These are phyloP conservation scores for Enteromius radiatus DNA, from an alignment of 2,797 vertebrate genomes.

Conservation along the genomic window DNA sequence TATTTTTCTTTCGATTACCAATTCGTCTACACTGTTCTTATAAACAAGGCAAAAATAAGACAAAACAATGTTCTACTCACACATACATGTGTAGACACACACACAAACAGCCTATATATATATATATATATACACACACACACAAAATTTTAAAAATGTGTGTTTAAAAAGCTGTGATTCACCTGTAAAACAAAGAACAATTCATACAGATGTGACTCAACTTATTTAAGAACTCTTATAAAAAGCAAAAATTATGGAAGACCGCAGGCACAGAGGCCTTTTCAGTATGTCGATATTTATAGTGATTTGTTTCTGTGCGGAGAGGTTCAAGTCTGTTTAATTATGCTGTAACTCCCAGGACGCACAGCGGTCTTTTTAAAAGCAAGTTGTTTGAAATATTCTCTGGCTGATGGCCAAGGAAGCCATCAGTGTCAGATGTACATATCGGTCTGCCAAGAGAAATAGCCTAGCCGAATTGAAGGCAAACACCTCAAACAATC, in stretches of 20 bases:
- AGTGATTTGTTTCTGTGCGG: conserved; percentile 44
- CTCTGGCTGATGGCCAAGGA: conserved; percentile 46
- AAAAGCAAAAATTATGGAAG: not conserved
- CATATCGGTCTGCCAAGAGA: conserved; percentile 43
- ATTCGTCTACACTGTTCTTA: not conserved
- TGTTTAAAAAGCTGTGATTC: no score
- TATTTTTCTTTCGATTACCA: not conserved
- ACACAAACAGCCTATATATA: not conserved
- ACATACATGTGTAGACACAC: not conserved
- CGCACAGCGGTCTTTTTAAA: conserved; percentile 36
- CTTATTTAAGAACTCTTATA: not conserved
- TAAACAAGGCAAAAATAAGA: not conserved
- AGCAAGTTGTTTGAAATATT: conserved; percentile 51
- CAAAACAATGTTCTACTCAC: not conserved
- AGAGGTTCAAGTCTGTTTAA: conserved; percentile 54
- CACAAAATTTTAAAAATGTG: no score
- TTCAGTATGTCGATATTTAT: conserved; percentile 53
- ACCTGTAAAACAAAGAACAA: not conserved
- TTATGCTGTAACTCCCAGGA: conserved; percentile 45
- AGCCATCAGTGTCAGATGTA: conserved; percentile 53
- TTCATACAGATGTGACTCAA: not conserved
- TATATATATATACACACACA: not conserved
- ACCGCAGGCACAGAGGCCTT: conserved; percentile 30
- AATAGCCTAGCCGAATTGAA: conserved; percentile 36
- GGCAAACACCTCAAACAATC: conserved; percentile 45